phyloP scores from a whole-genome alignment of 1,140 invertebrate genomes.

The Chrysopa pallens region DNA sequence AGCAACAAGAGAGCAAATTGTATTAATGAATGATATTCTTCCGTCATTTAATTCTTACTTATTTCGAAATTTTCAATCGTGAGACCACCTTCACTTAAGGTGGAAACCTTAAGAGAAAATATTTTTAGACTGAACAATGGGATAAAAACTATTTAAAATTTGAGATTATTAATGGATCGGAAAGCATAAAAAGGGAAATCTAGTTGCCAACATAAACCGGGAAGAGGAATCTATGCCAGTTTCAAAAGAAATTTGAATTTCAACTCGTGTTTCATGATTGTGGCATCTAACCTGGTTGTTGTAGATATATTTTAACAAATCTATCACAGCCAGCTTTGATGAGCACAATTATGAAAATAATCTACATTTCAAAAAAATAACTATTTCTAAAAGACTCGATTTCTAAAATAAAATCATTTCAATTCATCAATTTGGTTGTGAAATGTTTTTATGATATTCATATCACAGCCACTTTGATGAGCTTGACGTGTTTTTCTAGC shows the following conservation, averaged over 20 bases:
- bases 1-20: too few species aligned
- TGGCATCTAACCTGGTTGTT: slow-evolving; percentile 58
- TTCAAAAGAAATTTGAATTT: background rate
- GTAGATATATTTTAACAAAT: slow-evolving; percentile 33
- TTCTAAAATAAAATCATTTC: slow-evolving; percentile 4
- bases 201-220: too few species aligned
- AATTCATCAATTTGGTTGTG: slow-evolving; percentile 54
- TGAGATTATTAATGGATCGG: too few species aligned
- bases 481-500: slow-evolving; percentile 21
- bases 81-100: too few species aligned
- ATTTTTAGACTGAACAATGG: too few species aligned
- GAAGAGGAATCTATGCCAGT: too few species aligned
- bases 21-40: too few species aligned
- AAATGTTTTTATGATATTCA: slow-evolving; percentile 35
- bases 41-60: too few species aligned
- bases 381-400: background rate
- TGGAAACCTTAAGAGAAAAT: too few species aligned
- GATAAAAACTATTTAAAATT: too few species aligned
- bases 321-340: slow-evolving; percentile 77
- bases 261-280: slow-evolving; percentile 2
- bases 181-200: too few species aligned
- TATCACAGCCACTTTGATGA: slow-evolving; percentile 75
- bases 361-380: slow-evolving; percentile 17
- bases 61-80: too few species aligned
- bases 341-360: slow-evolving; percentile 36